Conservation (phyloP, 2,113 vertebrate species). For the Lanius ludovicianus region DNA sequence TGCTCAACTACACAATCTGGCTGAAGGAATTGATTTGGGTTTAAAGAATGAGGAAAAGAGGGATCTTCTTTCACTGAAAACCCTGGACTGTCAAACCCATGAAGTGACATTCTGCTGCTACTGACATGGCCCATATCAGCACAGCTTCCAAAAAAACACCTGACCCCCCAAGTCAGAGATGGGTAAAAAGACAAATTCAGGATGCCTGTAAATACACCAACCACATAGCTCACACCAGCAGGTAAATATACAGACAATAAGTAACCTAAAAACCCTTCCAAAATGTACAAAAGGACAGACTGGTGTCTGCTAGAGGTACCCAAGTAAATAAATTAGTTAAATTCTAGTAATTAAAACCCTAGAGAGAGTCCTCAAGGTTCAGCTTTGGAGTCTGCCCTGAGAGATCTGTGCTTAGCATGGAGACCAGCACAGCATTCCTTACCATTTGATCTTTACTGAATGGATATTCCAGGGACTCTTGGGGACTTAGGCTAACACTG, state of each 20-base stretch:
- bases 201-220: neutral
- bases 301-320: neutral
- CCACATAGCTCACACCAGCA: accelerated
- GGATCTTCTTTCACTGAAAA: neutral
- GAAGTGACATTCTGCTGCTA: neutral
- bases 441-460: constrained; percentile 20
- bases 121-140: neutral
- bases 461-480: constrained; percentile 2
- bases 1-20: neutral
- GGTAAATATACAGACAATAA: neutral
- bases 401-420: neutral
- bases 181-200: neutral
- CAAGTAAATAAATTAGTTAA: neutral
- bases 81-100: neutral
- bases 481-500: neutral
- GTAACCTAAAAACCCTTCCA: neutral
- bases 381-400: neutral
- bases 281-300: neutral
- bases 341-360: neutral
- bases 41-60: neutral
- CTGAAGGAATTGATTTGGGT: neutral
- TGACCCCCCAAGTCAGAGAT: neutral
- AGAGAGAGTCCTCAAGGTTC: neutral
- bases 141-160: neutral
- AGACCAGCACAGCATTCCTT: neutral